A percentile compares a stretch with the other conserved stretches of the same genome.
phyloP scores from a whole-genome alignment of 2,113 vertebrate genomes.

The Colinus virginianus region DNA sequence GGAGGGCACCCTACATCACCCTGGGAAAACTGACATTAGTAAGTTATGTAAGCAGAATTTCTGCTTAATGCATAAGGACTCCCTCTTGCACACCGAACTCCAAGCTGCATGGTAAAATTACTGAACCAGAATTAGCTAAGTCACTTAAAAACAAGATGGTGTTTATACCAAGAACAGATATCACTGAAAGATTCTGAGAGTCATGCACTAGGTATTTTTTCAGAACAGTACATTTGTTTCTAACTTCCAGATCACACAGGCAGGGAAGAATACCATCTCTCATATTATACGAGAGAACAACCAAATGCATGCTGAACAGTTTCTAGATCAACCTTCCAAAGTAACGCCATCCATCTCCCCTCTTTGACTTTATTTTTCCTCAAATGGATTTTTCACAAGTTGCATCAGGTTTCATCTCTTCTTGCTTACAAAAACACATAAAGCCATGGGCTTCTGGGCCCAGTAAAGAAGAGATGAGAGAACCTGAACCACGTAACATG shows the following conservation, averaged over 20 bases:
- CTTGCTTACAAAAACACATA: background rate
- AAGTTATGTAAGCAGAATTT: background rate
- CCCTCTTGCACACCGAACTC: background rate
- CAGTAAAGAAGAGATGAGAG: background rate
- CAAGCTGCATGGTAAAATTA: background rate
- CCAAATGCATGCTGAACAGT: background rate
- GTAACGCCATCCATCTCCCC: background rate
- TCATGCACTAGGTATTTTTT: background rate
- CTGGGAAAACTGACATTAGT: background rate
- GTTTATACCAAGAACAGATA: background rate
- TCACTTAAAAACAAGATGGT: background rate
- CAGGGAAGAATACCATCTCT: background rate
- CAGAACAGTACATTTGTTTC: background rate
- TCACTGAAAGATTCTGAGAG: background rate
- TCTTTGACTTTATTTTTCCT: background rate
- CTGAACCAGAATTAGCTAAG: background rate
- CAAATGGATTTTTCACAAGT: background rate
- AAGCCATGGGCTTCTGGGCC: background rate
- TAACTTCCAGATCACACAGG: background rate
- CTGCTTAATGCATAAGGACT: background rate
- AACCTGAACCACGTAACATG: background rate
- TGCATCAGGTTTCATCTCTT: background rate
- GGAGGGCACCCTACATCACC: background rate
- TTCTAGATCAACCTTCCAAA: background rate
- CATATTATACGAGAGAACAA: background rate